A percentile compares a stretch with the other conserved stretches of the same genome.
Conservation (phyloP, 2,888 invertebrate species). For the Metellina segmentata region DNA sequence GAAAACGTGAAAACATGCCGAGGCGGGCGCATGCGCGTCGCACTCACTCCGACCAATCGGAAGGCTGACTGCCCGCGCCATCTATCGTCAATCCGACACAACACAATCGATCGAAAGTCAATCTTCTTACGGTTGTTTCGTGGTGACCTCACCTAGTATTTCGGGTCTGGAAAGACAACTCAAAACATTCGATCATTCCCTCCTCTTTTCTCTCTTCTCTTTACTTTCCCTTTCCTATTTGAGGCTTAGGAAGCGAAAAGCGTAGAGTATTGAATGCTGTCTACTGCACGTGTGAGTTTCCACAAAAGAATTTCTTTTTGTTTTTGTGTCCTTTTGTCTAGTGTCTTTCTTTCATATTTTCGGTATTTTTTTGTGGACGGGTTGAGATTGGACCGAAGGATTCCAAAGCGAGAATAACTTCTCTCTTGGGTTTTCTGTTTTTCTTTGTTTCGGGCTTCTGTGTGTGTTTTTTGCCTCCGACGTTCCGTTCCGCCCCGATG, state of each 20-base stretch:
- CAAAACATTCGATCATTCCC: conserved; percentile 73
- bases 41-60: conserved; percentile 23
- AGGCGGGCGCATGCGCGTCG: conserved; percentile 14
- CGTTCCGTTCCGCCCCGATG: conserved; percentile 4
- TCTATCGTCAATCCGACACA: conserved; percentile 30
- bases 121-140: conserved; percentile 62
- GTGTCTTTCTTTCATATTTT: conserved; percentile 27
- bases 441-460: conserved; percentile 15
- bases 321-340: conserved; percentile 23
- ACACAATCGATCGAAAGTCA: conserved; percentile 68
- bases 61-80: conserved; percentile 45
- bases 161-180: conserved; percentile 69
- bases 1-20: conserved; percentile 36
- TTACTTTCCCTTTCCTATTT: conserved; percentile 37
- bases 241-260: conserved; percentile 36
- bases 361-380: conserved; percentile 13
- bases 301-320: conserved; percentile 58
- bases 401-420: conserved; percentile 45
- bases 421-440: conserved; percentile 38
- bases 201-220: conserved; percentile 16
- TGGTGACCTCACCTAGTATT: conserved; percentile 71
- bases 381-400: conserved; percentile 41
- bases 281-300: conserved; percentile 70
- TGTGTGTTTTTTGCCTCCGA: conserved; percentile 4
- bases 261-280: conserved; percentile 67